phyloP scores from a whole-genome alignment of 2,888 invertebrate genomes.

The Spodoptera littoralis region DNA sequence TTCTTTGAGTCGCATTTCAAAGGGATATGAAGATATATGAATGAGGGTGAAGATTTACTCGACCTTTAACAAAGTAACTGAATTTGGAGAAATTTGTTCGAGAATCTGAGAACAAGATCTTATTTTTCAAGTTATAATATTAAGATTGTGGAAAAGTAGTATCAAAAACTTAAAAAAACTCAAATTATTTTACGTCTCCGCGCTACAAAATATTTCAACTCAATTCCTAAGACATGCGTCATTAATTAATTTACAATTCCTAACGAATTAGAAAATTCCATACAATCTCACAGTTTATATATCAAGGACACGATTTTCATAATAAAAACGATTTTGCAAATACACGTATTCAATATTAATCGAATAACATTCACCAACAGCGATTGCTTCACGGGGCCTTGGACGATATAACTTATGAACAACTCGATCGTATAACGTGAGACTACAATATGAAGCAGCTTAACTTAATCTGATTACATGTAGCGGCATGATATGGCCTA shows the following conservation, averaged over 20 bases:
- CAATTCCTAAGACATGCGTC: too few species aligned
- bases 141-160: too few species aligned
- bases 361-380: conserved; percentile 37
- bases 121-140: too few species aligned
- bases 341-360: conserved; percentile 43
- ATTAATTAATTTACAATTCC: too few species aligned
- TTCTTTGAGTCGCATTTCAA: conserved; percentile 23
- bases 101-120: too few species aligned
- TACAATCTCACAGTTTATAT: neutral
- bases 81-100: neutral
- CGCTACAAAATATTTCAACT: too few species aligned
- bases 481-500: conserved; percentile 21
- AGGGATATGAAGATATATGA: conserved; percentile 6
- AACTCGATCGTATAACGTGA: conserved; percentile 33
- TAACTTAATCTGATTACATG: conserved; percentile 21
- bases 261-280: too few species aligned
- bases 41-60: neutral
- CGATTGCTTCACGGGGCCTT: conserved; percentile 47
- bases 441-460: conserved; percentile 35
- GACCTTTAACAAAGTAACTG: neutral
- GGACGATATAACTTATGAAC: conserved; percentile 40
- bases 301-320: conserved; percentile 33
- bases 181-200: too few species aligned
- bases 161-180: too few species aligned
- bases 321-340: conserved; percentile 35